Percentiles rank a stretch among this genome's conserved stretches.
phyloP scores from a whole-genome alignment of 2,797 vertebrate genomes.

The Chromis chromis region DNA sequence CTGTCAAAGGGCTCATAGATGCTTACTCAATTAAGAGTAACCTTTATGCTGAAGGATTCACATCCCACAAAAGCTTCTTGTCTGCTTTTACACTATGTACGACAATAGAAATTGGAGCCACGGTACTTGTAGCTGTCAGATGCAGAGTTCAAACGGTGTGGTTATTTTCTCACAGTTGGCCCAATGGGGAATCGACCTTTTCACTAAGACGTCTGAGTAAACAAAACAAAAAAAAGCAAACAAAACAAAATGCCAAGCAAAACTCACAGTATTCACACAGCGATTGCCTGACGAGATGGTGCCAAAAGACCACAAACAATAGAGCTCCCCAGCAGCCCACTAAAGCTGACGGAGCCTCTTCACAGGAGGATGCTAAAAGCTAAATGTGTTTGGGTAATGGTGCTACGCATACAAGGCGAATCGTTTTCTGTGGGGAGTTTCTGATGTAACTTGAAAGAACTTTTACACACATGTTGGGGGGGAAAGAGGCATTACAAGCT shows the following conservation, averaged over 20 bases:
- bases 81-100: constrained; percentile 60
- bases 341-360: constrained; percentile 26
- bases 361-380: constrained; percentile 25
- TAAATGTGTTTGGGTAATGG: constrained; percentile 16
- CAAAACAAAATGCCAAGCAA: constrained; percentile 52
- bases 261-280: constrained; percentile 27
- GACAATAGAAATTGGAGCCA: constrained; percentile 56
- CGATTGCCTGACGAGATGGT: constrained; percentile 19
- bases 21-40: constrained; percentile 75
- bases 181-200: constrained; percentile 70
- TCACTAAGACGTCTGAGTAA: constrained; percentile 63
- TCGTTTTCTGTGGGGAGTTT: constrained; percentile 8
- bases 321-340: constrained; percentile 15
- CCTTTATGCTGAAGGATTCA: constrained; percentile 65
- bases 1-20: constrained; percentile 61
- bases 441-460: constrained; percentile 24
- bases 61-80: constrained; percentile 51
- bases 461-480: constrained; percentile 1
- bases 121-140: constrained; percentile 66
- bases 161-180: constrained; percentile 21
- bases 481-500: constrained; percentile 1
- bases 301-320: constrained; percentile 36
- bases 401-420: neutral
- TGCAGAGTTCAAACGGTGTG: constrained; percentile 42
- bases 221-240: constrained; percentile 42